These are phyloP conservation scores for Trissonchulus sp. DNA, from an alignment of 2,888 invertebrate genomes.

Conservation along the genomic window DNA sequence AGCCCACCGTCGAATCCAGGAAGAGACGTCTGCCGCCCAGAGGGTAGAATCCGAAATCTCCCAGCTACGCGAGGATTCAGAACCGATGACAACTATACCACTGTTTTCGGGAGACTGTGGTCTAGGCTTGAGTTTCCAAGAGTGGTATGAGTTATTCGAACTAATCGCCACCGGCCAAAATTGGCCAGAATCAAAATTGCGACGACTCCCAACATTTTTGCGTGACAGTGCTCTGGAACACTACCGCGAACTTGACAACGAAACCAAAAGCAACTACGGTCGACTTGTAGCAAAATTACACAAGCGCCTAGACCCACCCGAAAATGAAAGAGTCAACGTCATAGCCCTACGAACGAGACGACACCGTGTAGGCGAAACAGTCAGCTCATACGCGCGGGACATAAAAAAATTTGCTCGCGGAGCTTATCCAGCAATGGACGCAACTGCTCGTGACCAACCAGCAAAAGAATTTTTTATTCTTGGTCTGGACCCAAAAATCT, in stretches of 20 bases:
- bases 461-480: neutral
- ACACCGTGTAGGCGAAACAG: neutral
- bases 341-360: neutral
- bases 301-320: neutral
- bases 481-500: neutral
- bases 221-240: neutral
- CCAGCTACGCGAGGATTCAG: neutral
- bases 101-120: neutral
- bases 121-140: neutral
- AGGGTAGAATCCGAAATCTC: neutral
- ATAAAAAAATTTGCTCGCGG: neutral
- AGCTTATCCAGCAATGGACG: neutral
- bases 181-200: neutral
- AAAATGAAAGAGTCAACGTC: neutral
- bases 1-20: neutral
- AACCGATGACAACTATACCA: neutral
- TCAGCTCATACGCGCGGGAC: neutral
- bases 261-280: neutral
- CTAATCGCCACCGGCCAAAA: neutral
- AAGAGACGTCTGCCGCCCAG: neutral
- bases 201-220: neutral
- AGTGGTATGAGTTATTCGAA: neutral
- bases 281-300: neutral
- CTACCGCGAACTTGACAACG: neutral
- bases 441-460: neutral